A percentile compares a stretch with the other conserved stretches of the same genome.
phyloP scores from a whole-genome alignment of 2,113 vertebrate species.

The Dasypus novemcinctus region DNA sequence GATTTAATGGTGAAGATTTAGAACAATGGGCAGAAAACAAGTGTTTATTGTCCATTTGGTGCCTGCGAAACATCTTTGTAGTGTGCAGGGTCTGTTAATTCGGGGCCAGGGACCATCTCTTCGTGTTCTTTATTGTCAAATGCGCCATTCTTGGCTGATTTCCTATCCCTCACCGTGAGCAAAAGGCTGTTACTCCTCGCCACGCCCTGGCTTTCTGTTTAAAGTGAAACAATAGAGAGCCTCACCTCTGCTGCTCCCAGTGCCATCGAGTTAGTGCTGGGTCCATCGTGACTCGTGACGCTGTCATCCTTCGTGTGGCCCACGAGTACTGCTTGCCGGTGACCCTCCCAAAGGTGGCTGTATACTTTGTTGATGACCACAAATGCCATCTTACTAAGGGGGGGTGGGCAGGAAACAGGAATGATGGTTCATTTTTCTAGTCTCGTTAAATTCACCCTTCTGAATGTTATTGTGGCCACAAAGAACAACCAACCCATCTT shows the following conservation, averaged over 20 bases:
- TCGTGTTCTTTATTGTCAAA: neutral
- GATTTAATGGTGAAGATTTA: neutral
- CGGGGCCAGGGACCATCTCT: neutral
- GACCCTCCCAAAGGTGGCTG: neutral
- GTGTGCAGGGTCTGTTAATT: neutral
- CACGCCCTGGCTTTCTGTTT: neutral
- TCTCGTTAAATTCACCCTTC: neutral
- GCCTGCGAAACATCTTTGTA: too few species aligned
- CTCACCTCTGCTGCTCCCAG: neutral
- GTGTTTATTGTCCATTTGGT: neutral
- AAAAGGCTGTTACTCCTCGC: neutral
- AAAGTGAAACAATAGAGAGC: neutral
- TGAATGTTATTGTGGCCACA: neutral
- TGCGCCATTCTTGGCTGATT: neutral
- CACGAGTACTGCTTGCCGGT: neutral
- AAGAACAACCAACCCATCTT: neutral
- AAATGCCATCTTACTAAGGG: neutral
- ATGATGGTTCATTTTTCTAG: neutral
- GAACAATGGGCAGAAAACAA: neutral
- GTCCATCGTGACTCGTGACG: rapidly evolving
- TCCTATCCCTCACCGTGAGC: neutral
- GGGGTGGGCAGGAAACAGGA: neutral
- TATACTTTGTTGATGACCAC: neutral
- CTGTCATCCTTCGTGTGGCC: neutral
- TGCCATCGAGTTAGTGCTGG: neutral